Evolutionary conservation across 2,888 invertebrate species (phyloP).

Genomic region (Troides aeacus): DNA sequence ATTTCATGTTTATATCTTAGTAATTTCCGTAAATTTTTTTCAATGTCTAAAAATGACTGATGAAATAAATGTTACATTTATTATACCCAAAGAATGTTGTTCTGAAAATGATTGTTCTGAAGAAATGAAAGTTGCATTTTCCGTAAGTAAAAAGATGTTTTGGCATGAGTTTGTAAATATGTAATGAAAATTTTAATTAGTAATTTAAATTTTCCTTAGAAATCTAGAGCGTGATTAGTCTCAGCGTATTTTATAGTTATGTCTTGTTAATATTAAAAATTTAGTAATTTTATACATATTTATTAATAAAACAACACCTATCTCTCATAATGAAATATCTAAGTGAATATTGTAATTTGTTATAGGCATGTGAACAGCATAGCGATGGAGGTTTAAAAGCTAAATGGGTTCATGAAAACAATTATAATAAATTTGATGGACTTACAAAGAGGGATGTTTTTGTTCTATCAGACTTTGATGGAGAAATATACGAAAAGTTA

Average conservation of each 20-base stretch:
- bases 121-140: constrained; percentile 81
- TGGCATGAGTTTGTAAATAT: too few relatives aligned
- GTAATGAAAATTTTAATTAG: too few relatives aligned
- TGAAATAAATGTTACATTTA: constrained; percentile 73
- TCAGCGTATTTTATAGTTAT: too few relatives aligned
- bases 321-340: too few relatives aligned
- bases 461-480: constrained; percentile 88
- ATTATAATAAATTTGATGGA: constrained; percentile 81
- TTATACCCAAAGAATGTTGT: constrained; percentile 72
- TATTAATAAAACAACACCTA: too few relatives aligned
- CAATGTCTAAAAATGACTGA: constrained; percentile 51
- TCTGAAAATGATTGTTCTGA: constrained; percentile 78
- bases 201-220: too few relatives aligned
- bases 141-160: constrained; percentile 63
- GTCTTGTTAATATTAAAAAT: too few relatives aligned
- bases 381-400: constrained; percentile 77
- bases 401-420: constrained; percentile 82
- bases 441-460: constrained; percentile 85
- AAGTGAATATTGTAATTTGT: constrained; percentile 14
- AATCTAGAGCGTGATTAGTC: too few relatives aligned
- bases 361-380: constrained; percentile 81
- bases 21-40: neutral
- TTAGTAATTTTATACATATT: too few relatives aligned
- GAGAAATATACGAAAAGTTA: constrained; percentile 84
- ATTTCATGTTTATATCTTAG: neutral